Evolutionary conservation across 37 sponge, comb jelly and placozoan genomes (phyloP).

Genomic region (Ephydatia muelleri): DNA sequence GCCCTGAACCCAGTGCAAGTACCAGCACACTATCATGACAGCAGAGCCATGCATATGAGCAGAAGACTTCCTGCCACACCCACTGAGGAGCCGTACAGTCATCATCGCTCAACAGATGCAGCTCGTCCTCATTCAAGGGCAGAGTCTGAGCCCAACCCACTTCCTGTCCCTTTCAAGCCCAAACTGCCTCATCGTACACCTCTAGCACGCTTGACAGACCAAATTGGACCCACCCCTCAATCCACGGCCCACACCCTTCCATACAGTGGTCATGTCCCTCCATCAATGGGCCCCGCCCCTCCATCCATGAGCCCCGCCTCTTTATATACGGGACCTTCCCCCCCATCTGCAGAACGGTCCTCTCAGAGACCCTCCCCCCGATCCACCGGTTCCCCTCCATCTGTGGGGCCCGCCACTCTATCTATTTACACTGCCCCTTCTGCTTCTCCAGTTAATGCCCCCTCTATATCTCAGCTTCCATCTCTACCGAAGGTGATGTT

Average conservation of each 20-base stretch:
- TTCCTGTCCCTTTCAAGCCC: constrained; percentile 65
- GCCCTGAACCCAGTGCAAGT: constrained; percentile 7
- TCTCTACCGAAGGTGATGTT: neutral
- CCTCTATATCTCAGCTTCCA: neutral
- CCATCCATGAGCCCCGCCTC: neutral
- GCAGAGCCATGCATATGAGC: neutral
- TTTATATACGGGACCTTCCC: neutral
- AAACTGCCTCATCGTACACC: constrained; percentile 9
- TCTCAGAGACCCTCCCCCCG: too few relatives aligned
- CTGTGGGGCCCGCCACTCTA: too few relatives aligned
- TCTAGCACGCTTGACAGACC: neutral
- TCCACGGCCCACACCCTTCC: too few relatives aligned
- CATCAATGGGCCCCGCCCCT: neutral
- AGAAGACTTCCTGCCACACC: constrained; percentile 43
- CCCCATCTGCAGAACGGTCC: too few relatives aligned
- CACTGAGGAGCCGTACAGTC: constrained; percentile 23
- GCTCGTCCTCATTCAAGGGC: constrained; percentile 41
- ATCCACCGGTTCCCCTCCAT: too few relatives aligned
- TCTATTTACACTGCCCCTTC: too few relatives aligned
- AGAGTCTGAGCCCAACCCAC: constrained; percentile 73
- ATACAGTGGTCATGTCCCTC: neutral
- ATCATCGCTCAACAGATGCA: neutral
- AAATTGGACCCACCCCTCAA: neutral
- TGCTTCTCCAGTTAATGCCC: too few relatives aligned
- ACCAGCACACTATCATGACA: constrained; percentile 2